Conservation (phyloP, 2,888 invertebrate species). For the Zonitis immaculata region DNA sequence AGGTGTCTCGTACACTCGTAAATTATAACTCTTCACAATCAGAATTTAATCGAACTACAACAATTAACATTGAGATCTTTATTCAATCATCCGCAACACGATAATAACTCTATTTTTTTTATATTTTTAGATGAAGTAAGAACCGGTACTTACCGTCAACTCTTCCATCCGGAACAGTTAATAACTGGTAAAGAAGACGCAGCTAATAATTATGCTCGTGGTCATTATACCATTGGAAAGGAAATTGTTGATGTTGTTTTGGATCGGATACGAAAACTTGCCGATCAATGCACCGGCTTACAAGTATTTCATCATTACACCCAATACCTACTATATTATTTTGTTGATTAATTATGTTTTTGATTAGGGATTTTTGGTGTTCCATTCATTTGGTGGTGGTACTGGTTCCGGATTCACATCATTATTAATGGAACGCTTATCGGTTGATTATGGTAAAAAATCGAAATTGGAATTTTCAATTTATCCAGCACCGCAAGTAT, state of each 20-base stretch:
- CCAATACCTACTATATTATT: too few relatives aligned
- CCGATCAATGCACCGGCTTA: constrained; percentile 81
- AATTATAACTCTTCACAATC: too few relatives aligned
- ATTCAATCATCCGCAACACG: too few relatives aligned
- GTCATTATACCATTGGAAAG: constrained; percentile 91
- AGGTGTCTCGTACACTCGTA: too few relatives aligned
- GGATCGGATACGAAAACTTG: constrained; percentile 74
- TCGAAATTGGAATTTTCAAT: constrained; percentile 87
- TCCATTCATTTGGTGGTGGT: constrained; percentile 88
- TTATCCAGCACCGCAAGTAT: constrained; percentile 54
- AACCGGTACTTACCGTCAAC: constrained; percentile 74
- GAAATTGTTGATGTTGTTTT: constrained; percentile 82
- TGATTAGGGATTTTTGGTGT: constrained; percentile 73
- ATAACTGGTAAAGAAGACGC: constrained; percentile 92
- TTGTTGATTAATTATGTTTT: too few relatives aligned
- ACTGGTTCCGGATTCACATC: constrained; percentile 93
- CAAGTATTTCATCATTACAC: too few relatives aligned
- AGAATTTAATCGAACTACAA: too few relatives aligned
- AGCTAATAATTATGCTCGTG: constrained; percentile 90
- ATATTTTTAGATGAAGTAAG: constrained; percentile 66
- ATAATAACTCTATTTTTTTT: too few relatives aligned
- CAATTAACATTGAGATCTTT: too few relatives aligned
- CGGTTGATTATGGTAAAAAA: constrained; percentile 91
- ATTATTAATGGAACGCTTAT: constrained; percentile 85
- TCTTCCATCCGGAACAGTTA: constrained; percentile 89